Conservation (phyloP, 2,113 vertebrate genomes). For the Scatophagus argus region DNA sequence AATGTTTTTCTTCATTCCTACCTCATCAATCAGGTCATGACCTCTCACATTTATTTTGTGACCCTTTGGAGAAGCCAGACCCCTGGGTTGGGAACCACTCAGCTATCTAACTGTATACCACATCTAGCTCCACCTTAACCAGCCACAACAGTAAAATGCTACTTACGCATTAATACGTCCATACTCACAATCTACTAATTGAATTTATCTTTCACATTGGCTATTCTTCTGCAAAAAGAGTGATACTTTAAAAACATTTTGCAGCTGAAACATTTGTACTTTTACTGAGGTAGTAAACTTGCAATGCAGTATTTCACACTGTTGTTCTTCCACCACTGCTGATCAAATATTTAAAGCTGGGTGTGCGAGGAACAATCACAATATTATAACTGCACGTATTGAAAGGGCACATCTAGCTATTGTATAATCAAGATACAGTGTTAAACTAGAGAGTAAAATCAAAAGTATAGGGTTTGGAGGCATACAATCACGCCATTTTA, state of each 20-base stretch:
- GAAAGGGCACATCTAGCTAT: neutral
- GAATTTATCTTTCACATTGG: no score
- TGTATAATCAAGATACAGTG: neutral
- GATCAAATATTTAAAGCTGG: neutral
- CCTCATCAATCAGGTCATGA: neutral
- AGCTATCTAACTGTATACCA: no score
- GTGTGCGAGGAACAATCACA: neutral
- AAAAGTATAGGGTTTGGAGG: neutral
- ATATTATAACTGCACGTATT: conserved; percentile 2
- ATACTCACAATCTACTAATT: no score
- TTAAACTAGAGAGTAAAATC: neutral
- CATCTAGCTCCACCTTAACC: neutral
- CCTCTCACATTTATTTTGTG: neutral
- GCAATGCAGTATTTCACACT: neutral
- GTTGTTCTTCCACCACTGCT: neutral
- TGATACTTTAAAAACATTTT: no score
- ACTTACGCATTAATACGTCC: no score
- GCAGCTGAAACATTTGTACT: neutral
- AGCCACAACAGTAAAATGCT: no score
- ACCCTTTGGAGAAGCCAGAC: neutral
- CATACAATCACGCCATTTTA: neutral
- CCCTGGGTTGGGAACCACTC: neutral
- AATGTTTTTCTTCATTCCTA: neutral
- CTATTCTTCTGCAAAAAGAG: no score
- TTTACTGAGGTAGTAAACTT: neutral